These are phyloP conservation scores for Lepus americanus DNA, from an alignment of 2,113 vertebrate species.

Conservation along the genomic window DNA sequence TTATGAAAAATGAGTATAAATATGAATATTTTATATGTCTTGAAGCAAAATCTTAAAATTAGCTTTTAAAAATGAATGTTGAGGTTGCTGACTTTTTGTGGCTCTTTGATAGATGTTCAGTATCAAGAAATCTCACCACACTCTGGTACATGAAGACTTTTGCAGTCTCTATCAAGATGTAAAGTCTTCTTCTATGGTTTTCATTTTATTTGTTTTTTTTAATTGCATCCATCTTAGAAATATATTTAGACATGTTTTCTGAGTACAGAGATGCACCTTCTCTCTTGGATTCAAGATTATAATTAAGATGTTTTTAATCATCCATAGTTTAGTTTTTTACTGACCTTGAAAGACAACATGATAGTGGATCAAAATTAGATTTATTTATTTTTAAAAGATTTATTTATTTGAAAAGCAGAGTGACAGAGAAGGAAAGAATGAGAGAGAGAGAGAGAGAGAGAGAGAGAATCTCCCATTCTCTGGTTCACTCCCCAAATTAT, in stretches of 20 bases:
- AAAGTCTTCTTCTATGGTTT: constrained; percentile 12
- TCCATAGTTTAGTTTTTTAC: constrained; percentile 18
- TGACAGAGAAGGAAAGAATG: too few species aligned
- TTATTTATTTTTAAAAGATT: too few species aligned
- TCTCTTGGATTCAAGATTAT: background rate
- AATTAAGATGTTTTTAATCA: background rate
- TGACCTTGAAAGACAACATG: constrained; percentile 8
- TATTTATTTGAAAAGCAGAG: too few species aligned
- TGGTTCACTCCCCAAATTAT: too few species aligned
- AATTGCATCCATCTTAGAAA: constrained; percentile 56
- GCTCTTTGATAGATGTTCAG: background rate
- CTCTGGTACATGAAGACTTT: too few species aligned
- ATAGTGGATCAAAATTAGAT: background rate
- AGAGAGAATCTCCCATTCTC: too few species aligned
- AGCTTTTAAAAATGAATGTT: constrained; percentile 39
- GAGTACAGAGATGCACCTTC: background rate
- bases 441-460: too few species aligned
- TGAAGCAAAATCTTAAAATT: constrained; percentile 31
- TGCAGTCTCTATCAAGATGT: background rate
- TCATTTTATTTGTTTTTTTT: constrained; percentile 21
- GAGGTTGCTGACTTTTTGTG: constrained; percentile 17
- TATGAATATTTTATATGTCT: background rate
- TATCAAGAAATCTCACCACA: background rate
- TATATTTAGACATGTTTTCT: constrained; percentile 31
- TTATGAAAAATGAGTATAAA: background rate